Percentiles rank a stretch among this genome's conserved stretches.
Conservation (phyloP, 2,113 vertebrate genomes). For the Plestiodon gilberti region DNA sequence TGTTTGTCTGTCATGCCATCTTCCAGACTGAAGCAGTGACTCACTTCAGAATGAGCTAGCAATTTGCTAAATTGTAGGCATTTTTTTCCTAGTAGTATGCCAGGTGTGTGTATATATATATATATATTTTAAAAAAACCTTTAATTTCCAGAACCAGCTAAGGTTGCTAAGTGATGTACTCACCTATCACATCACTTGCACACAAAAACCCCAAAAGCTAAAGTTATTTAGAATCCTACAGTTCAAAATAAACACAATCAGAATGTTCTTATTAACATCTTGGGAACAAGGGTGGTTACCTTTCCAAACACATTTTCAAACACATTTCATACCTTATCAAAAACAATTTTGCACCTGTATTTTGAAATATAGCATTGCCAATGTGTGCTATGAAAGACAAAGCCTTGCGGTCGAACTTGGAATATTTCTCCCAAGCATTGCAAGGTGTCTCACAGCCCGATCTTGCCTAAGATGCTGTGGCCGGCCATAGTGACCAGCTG, state of each 20-base stretch:
- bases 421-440: neutral
- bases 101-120: slow-evolving; percentile 11
- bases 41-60: slow-evolving; percentile 50
- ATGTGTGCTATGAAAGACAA: neutral
- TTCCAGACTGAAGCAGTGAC: slow-evolving; percentile 52
- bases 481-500: no score
- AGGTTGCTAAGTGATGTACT: slow-evolving; percentile 64
- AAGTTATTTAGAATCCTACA: slow-evolving; percentile 35
- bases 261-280: accelerated
- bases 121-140: neutral
- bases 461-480: no score
- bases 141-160: neutral
- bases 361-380: neutral
- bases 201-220: slow-evolving; percentile 31
- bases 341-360: neutral
- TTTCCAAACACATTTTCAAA: neutral
- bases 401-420: neutral
- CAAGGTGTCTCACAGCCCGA: neutral
- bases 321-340: no score
- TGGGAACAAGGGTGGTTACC: neutral
- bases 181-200: slow-evolving; percentile 37
- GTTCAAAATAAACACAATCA: slow-evolving; percentile 44
- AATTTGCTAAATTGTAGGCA: slow-evolving; percentile 55
- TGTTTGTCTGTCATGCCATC: slow-evolving; percentile 44
- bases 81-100: slow-evolving; percentile 49